phyloP scores from a whole-genome alignment of 2,888 invertebrate genomes.

The Meiosimyza decipiens region DNA sequence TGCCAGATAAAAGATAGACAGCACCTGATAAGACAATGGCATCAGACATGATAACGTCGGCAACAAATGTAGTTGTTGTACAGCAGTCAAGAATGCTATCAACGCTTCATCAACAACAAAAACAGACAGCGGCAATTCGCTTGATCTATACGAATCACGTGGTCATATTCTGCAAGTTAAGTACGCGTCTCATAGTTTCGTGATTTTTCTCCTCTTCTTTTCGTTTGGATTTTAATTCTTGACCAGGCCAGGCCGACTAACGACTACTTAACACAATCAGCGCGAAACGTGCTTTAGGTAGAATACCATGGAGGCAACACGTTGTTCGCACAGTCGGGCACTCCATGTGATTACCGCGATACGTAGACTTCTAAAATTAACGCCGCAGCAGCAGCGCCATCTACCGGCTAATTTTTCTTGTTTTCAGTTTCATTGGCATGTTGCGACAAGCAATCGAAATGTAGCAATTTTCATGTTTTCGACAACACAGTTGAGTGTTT shows the following conservation, averaged over 20 bases:
- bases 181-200: conserved; percentile 21
- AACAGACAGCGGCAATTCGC: conserved; percentile 21
- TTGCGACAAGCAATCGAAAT: neutral
- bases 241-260: neutral
- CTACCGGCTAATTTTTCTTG: neutral
- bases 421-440: neutral
- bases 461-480: too few species aligned
- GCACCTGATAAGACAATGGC: conserved; percentile 2
- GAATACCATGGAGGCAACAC: neutral
- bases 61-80: conserved; percentile 16
- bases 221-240: conserved; percentile 8
- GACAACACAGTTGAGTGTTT: too few species aligned
- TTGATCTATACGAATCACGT: conserved; percentile 37
- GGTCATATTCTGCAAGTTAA: conserved; percentile 37
- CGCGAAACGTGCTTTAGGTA: conserved; percentile 20
- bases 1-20: conserved; percentile 19
- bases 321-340: neutral
- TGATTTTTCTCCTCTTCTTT: neutral
- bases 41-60: neutral
- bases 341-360: neutral
- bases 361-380: conserved; percentile 2
- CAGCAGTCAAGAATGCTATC: conserved; percentile 28
- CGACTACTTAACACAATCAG: conserved; percentile 33
- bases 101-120: conserved; percentile 20
- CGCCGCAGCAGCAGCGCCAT: neutral